A percentile compares a stretch with the other conserved stretches of the same genome.
Evolutionary conservation across 2,888 invertebrate species (phyloP).

Genomic region (Hypsopygia costalis): DNA sequence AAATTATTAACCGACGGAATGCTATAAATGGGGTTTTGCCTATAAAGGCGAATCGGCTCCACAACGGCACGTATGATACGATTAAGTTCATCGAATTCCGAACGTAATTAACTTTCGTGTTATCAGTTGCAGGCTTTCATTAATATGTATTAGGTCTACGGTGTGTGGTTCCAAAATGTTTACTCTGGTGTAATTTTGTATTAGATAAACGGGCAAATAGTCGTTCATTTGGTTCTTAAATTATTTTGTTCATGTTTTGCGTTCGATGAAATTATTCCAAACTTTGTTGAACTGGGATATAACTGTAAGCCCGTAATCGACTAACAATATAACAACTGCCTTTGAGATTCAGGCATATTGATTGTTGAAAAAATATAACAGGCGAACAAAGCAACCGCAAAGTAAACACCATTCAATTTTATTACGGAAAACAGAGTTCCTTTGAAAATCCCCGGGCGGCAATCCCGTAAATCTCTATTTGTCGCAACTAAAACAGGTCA

Average conservation of each 20-base stretch:
- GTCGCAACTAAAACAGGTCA: slow-evolving; percentile 80
- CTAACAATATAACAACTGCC: background rate
- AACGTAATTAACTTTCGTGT: slow-evolving; percentile 21
- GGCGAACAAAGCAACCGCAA: slow-evolving; percentile 51
- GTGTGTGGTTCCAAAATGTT: slow-evolving; percentile 1
- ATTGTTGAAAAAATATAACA: slow-evolving; percentile 10
- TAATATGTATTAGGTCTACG: slow-evolving; percentile 20
- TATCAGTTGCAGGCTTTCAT: slow-evolving; percentile 26
- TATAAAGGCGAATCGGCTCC: slow-evolving; percentile 34
- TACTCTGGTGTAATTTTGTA: background rate
- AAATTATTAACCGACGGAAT: slow-evolving; percentile 71
- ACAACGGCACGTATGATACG: slow-evolving; percentile 34
- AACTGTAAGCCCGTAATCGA: background rate
- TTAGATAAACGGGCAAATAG: no score
- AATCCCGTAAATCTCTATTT: slow-evolving; percentile 79
- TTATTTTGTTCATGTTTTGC: no score
- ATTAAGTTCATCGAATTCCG: slow-evolving; percentile 44
- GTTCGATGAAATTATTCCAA: no score
- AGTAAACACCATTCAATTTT: slow-evolving; percentile 72
- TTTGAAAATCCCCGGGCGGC: slow-evolving; percentile 61
- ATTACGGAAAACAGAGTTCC: slow-evolving; percentile 58
- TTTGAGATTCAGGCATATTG: background rate
- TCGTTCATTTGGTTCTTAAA: no score
- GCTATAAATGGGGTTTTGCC: slow-evolving; percentile 50
- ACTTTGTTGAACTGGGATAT: no score